Evolutionary conservation across 2,888 invertebrate species (phyloP).

Genomic region (Nomada lathburiana): DNA sequence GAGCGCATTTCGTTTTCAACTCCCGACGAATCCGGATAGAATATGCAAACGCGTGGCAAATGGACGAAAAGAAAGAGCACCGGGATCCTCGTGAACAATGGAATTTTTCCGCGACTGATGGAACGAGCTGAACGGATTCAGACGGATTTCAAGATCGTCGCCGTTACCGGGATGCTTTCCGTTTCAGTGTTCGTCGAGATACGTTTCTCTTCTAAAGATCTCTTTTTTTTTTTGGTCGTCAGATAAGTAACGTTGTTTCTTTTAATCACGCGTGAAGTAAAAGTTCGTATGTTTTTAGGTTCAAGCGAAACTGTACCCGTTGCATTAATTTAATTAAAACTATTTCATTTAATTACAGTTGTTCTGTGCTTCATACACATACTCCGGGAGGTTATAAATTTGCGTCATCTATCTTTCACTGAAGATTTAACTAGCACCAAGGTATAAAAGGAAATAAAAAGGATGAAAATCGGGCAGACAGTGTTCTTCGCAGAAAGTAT

Average conservation of each 20-base stretch:
- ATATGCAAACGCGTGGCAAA: slow-evolving; percentile 54
- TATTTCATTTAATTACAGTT: no score
- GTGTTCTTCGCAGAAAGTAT: not conserved
- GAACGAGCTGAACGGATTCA: slow-evolving; percentile 29
- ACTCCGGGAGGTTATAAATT: no score
- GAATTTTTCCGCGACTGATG: slow-evolving; percentile 42
- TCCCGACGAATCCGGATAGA: slow-evolving; percentile 19
- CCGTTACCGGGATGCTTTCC: slow-evolving; percentile 18
- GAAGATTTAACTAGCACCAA: no score
- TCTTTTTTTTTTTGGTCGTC: not conserved
- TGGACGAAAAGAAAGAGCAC: slow-evolving; percentile 30
- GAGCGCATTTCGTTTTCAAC: slow-evolving; percentile 17
- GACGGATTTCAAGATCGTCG: slow-evolving; percentile 31
- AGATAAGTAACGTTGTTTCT: no score
- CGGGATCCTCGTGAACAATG: slow-evolving; percentile 45
- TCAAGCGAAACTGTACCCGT: no score
- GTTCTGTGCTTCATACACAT: no score
- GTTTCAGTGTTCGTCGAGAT: not conserved
- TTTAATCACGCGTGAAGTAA: no score
- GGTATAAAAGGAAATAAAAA: no score
- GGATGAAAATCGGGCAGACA: not conserved
- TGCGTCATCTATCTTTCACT: no score
- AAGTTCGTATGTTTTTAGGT: no score
- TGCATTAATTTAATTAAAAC: no score
- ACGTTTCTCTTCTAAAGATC: not conserved